Base-by-base conservation (phyloP, 2,797 vertebrate genomes). In the Netta rufina region DNA sequence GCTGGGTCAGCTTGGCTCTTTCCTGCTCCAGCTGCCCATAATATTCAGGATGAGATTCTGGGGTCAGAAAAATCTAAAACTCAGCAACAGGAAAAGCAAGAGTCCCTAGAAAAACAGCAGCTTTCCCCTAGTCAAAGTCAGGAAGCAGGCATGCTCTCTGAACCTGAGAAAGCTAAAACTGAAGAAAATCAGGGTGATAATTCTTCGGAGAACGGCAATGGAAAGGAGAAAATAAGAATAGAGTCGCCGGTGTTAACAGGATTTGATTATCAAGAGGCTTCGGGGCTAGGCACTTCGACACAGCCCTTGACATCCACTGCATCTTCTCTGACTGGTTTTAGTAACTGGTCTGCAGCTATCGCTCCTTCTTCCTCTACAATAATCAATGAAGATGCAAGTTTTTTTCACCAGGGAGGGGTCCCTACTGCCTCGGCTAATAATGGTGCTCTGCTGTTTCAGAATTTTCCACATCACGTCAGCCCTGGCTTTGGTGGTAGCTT, bases 21-120 rank as follows among this genome's bases (percentile, higher is more conserved):
- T 97, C 99, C 99, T 88, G 98, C 99, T 60, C 98, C 99, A 97
- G 98, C 99, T 95, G 98, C 98, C 97, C 99, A 99, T 98, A 99
- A 99, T 98, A 99, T 99, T 98, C 99, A 99, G 99, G 99, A 99
- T 99, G 99, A 99, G 98, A 99, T 99, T 98, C 98, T 99, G 98
- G 99, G 99, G 97, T 98, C 99, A 80, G 99, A 99, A 97, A 99
- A 99, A 98, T 98, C 99, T 97, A 99, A 99, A 98, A 97, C 98
- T 96, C 99, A 99, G 98, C 98, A 97, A 88, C 99, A 98, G 98
- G 98, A 99, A 98, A 99, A 99, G 97, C 99, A 99, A 97, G 99
- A 99, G 98, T 98, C 98, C 95, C 98, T 99, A 98, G 99, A 99
- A 98, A 99, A 99, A 98, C 99, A 99, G 98, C 99, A 98, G 97